These are phyloP conservation scores for Apomyelois bistriatella DNA, from an alignment of 2,888 invertebrate species.

Conservation along the genomic window DNA sequence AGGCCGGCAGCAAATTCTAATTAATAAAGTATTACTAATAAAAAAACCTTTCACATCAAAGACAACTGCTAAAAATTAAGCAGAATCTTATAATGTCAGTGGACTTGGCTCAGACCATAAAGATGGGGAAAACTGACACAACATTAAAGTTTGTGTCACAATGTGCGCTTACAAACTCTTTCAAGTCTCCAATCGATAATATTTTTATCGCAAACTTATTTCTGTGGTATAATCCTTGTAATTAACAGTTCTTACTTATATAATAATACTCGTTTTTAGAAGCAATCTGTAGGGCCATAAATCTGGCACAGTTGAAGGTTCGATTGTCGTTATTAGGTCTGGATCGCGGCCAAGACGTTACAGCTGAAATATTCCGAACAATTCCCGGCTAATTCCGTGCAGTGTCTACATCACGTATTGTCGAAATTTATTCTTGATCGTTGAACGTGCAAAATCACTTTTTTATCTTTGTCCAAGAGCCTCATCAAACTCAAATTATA, in stretches of 20 bases:
- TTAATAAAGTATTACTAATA: too few relatives aligned
- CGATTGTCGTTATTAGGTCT: constrained; percentile 43
- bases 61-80: too few relatives aligned
- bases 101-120: too few relatives aligned
- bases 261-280: neutral
- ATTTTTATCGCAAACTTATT: too few relatives aligned
- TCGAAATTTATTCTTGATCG: constrained; percentile 1
- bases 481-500: neutral
- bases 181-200: too few relatives aligned
- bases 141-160: too few relatives aligned
- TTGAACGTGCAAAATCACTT: neutral
- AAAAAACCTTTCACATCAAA: too few relatives aligned
- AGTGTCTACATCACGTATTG: constrained; percentile 14
- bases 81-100: too few relatives aligned
- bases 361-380: constrained; percentile 24
- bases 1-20: too few relatives aligned
- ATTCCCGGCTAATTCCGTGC: constrained; percentile 16
- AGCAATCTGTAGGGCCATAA: constrained; percentile 28
- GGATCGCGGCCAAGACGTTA: constrained; percentile 36
- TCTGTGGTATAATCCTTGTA: too few relatives aligned
- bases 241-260: neutral
- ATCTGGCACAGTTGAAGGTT: constrained; percentile 36
- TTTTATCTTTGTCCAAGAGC: neutral
- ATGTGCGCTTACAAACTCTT: too few relatives aligned
- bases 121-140: too few relatives aligned